Percentiles rank a stretch among this genome's conserved stretches.
phyloP scores from a whole-genome alignment of 2,888 invertebrate genomes.

The Trypoxylon attenuatum region DNA sequence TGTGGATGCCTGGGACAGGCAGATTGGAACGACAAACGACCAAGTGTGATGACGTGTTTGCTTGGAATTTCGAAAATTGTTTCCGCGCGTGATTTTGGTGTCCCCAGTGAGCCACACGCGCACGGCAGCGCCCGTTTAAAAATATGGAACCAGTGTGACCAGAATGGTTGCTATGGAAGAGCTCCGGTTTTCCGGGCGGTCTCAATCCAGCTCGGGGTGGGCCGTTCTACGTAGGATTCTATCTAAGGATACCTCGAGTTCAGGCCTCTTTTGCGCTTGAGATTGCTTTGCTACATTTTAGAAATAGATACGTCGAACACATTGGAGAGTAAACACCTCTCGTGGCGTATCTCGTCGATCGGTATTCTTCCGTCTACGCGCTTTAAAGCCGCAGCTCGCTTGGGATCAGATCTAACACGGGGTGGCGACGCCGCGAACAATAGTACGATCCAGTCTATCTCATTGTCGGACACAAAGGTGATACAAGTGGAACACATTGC shows the following conservation, averaged over 20 bases:
- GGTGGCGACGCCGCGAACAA: neutral
- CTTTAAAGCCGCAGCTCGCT: no score
- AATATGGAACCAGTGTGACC: conserved; percentile 75
- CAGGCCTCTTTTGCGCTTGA: conserved; percentile 7
- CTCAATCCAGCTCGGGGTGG: conserved; percentile 68
- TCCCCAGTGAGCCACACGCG: conserved; percentile 72
- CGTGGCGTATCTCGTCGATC: neutral
- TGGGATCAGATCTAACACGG: neutral
- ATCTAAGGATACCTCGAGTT: conserved; percentile 22
- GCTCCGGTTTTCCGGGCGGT: conserved; percentile 70
- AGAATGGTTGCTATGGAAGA: conserved; percentile 75
- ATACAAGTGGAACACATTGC: neutral
- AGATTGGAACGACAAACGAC: conserved; percentile 21
- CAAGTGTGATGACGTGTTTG: conserved; percentile 16
- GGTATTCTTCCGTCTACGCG: no score
- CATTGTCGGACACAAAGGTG: no score
- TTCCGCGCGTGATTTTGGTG: conserved; percentile 39
- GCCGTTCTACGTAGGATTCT: conserved; percentile 44
- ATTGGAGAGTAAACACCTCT: neutral
- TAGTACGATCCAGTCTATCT: neutral
- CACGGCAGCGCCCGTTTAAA: conserved; percentile 70
- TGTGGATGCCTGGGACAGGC: conserved; percentile 21
- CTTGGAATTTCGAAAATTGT: conserved; percentile 19
- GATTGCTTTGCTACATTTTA: conserved; percentile 14
- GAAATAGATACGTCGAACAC: conserved; percentile 16